Percentiles rank a stretch among this genome's conserved stretches.
These are phyloP conservation scores for Aurelia aurita DNA, from an alignment of 30 jellyfish, hydroid and myxozoan genomes.

Conservation along the genomic window DNA sequence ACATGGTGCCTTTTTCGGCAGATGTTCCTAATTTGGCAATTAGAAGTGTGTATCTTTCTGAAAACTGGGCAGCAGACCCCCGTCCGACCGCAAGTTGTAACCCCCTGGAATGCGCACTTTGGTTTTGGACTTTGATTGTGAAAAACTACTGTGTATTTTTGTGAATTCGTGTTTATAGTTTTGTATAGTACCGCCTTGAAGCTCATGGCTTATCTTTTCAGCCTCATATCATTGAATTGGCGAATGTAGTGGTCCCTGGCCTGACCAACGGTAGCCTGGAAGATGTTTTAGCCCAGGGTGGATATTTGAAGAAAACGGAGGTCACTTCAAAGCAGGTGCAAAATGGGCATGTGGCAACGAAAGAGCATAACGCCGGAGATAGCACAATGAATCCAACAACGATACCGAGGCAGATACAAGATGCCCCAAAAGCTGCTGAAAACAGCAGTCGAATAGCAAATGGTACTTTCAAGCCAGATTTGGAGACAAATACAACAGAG, in stretches of 20 bases:
- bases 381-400: not conserved
- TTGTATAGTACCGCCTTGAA: not conserved
- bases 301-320: conserved; percentile 8
- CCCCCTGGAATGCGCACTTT: too few relatives aligned
- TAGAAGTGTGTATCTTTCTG: too few relatives aligned
- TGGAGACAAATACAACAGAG: not conserved
- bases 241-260: conserved; percentile 19
- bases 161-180: too few relatives aligned
- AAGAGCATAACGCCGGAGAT: not conserved
- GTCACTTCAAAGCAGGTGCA: not conserved
- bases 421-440: not conserved
- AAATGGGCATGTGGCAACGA: not conserved
- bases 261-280: conserved; percentile 9
- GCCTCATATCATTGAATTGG: conserved; percentile 41
- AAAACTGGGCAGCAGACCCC: too few relatives aligned
- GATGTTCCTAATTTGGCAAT: too few relatives aligned
- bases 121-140: too few relatives aligned
- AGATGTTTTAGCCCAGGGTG: conserved; percentile 14
- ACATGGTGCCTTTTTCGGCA: too few relatives aligned
- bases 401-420: not conserved
- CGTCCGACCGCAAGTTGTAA: too few relatives aligned
- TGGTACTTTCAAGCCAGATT: not conserved
- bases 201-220: conserved; percentile 1
- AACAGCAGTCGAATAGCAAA: not conserved
- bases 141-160: too few relatives aligned